A percentile compares a stretch with the other conserved stretches of the same genome.
These are phyloP conservation scores for Eupristina koningsbergeri DNA, from an alignment of 1,140 invertebrate species.

Conservation along the genomic window DNA sequence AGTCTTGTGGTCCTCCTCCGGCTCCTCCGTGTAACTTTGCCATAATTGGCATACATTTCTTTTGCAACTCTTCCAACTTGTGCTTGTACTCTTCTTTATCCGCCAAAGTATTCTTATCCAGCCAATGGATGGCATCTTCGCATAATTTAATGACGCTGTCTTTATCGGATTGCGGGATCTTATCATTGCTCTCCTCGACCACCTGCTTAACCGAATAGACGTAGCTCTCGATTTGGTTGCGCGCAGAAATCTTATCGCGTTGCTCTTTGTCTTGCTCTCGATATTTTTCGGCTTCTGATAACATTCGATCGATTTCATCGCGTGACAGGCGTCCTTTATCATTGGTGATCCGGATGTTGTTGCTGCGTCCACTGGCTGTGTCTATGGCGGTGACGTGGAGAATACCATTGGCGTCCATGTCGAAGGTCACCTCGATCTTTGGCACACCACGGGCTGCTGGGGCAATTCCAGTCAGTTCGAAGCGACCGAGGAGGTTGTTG, in stretches of 20 bases:
- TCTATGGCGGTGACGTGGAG: constrained; percentile 87
- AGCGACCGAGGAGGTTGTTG: constrained; percentile 86
- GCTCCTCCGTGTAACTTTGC: constrained; percentile 81
- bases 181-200: constrained; percentile 62
- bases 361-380: constrained; percentile 81
- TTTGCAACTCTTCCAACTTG: constrained; percentile 81
- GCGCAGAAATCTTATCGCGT: constrained; percentile 75
- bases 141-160: constrained; percentile 66
- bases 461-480: constrained; percentile 83
- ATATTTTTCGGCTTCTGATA: constrained; percentile 84
- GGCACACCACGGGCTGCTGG: constrained; percentile 78
- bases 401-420: constrained; percentile 87
- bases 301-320: constrained; percentile 94
- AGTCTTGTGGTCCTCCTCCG: constrained; percentile 59
- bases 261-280: constrained; percentile 76
- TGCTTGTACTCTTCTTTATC: constrained; percentile 85
- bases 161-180: constrained; percentile 62
- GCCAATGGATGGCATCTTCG: constrained; percentile 72
- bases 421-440: constrained; percentile 82
- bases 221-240: constrained; percentile 82
- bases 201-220: constrained; percentile 80
- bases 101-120: constrained; percentile 80
- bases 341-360: constrained; percentile 90
- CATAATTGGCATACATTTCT: constrained; percentile 83
- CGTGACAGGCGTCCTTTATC: constrained; percentile 93